phyloP scores from a whole-genome alignment of 2,797 vertebrate species.

The Ceryle rudis region DNA sequence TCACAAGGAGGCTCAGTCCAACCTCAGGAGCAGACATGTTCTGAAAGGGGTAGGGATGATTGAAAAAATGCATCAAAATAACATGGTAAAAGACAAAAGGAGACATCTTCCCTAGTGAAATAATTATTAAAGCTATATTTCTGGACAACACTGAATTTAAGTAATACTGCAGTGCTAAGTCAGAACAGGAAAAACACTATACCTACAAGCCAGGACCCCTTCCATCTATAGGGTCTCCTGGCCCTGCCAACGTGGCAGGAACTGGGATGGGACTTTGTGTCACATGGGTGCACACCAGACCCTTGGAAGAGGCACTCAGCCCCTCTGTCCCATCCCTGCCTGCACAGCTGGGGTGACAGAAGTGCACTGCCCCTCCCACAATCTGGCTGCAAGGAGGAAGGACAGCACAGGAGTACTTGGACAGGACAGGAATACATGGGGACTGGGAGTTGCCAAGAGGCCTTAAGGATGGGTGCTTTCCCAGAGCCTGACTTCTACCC shows the following conservation, averaged over 20 bases:
- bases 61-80: not conserved
- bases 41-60: not conserved
- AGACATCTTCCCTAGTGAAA: not conserved
- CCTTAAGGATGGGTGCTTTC: rapidly evolving
- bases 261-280: rapidly evolving
- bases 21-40: not conserved
- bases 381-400: rapidly evolving
- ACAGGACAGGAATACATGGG: not conserved
- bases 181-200: not conserved
- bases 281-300: rapidly evolving
- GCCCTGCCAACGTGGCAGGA: rapidly evolving
- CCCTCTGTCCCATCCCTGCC: not conserved
- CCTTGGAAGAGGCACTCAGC: rapidly evolving
- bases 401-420: no score
- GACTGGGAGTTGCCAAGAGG: not conserved
- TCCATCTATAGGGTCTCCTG: rapidly evolving
- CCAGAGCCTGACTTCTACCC: not conserved
- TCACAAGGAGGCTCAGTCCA: not conserved
- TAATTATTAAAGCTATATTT: not conserved
- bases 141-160: not conserved
- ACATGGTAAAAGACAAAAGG: not conserved
- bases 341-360: not conserved
- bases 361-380: rapidly evolving
- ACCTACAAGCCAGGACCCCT: not conserved
- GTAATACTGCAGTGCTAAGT: not conserved